Conservation (phyloP, 2,797 vertebrate genomes). For the Spinus olivaceus region DNA sequence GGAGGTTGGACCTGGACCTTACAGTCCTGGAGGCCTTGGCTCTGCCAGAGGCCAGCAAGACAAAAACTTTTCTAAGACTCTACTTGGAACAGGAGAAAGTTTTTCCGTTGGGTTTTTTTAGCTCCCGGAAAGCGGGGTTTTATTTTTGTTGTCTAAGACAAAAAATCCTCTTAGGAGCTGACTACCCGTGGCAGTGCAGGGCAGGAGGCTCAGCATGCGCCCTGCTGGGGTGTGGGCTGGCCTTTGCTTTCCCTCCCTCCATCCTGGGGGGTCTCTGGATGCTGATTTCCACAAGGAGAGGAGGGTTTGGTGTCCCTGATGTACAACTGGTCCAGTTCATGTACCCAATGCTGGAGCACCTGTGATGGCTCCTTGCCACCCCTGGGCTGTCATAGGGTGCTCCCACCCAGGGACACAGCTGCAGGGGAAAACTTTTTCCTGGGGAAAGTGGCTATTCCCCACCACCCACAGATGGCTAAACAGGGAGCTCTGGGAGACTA, state of each 20-base stretch:
- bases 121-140: slow-evolving; percentile 30
- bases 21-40: background rate
- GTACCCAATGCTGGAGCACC: background rate
- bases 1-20: background rate
- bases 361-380: rapidly evolving
- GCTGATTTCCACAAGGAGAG: background rate
- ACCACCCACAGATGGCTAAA: rapidly evolving
- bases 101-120: slow-evolving; percentile 46
- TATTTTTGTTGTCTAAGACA: slow-evolving; percentile 56
- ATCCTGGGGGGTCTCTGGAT: background rate
- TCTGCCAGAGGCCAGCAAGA: background rate
- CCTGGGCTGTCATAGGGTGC: background rate
- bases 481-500: rapidly evolving
- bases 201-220: rapidly evolving
- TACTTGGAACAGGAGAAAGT: slow-evolving; percentile 35
- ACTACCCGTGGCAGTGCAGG: rapidly evolving
- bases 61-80: slow-evolving; percentile 5
- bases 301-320: background rate
- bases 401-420: background rate
- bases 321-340: rapidly evolving
- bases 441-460: background rate
- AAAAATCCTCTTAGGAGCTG: slow-evolving; percentile 49
- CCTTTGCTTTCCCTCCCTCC: background rate
- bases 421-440: background rate
- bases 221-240: rapidly evolving